Percentiles rank a stretch among this genome's conserved stretches.
Conservation (phyloP, 1,140 invertebrate genomes). For the Lucilia cuprina region DNA sequence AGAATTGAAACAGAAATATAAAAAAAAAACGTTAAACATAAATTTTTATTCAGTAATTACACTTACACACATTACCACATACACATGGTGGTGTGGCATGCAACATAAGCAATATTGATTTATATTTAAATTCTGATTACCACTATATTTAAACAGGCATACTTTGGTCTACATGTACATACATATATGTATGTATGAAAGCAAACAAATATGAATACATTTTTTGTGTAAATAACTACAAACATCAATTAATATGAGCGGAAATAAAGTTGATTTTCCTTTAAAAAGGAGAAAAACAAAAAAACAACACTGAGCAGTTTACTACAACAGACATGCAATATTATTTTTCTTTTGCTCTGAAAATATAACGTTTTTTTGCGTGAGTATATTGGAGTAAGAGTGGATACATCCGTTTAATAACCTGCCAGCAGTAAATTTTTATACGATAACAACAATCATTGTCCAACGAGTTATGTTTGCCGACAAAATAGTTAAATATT, state of each 20-base stretch:
- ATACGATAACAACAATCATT: too few relatives aligned
- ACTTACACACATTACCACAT: background rate
- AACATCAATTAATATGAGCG: conserved; percentile 6
- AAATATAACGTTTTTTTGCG: too few relatives aligned
- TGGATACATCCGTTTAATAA: too few relatives aligned
- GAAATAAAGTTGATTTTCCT: conserved; percentile 9
- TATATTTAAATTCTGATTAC: conserved; percentile 15
- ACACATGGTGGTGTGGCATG: background rate
- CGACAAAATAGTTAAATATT: too few relatives aligned
- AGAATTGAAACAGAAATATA: too few relatives aligned
- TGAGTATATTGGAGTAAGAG: too few relatives aligned
- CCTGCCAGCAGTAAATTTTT: too few relatives aligned
- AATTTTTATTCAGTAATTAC: background rate
- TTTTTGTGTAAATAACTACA: background rate
- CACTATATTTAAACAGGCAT: background rate
- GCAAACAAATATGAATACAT: background rate
- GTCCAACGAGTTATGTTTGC: too few relatives aligned
- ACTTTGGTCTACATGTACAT: background rate
- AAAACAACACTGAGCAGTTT: too few relatives aligned
- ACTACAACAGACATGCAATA: background rate
- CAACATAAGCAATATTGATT: background rate
- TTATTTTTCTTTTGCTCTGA: too few relatives aligned
- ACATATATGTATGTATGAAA: background rate
- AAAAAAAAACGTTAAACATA: background rate
- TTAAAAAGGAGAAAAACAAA: too few relatives aligned